Base-by-base conservation (phyloP, 2,113 vertebrate species). In the Paramormyrops kingsleyae region DNA sequence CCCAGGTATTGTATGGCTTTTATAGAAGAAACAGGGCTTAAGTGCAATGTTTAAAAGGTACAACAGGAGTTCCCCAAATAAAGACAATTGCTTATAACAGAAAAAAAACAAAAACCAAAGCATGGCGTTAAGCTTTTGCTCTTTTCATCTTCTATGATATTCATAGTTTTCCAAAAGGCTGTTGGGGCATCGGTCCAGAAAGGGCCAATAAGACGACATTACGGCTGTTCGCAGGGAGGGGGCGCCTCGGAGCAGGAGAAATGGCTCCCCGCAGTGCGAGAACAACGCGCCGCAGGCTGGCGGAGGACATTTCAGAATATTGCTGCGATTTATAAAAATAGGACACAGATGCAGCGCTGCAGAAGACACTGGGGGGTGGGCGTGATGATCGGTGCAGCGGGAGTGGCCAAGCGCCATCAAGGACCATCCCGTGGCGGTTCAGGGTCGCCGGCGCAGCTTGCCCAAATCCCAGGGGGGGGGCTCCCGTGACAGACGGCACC, bases 271-370 rank as follows among this genome's bases (percentile, higher is more conserved):
- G 4, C 62, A 70, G 62, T 70, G 62, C n/a, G 3, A 70, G 62
- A 13, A 31, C 10, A 70, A 70, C 27, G 5, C 13, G 15, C 74
- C 1, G 74, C 39, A 39, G 31, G 74, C 74, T 80, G 35, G 15
- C 35, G 17, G 35, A 19, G 17, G 35, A 31, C 50, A 88, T n/a
- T 49, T 85, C 49, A 59, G 39, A 62, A 39, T 88, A 88, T 59
- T 42, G 50, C 50, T 39, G 17, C 50, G 49, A 53, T 62, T 88
- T 39, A 56, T 42, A 88, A 88, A 88, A 88, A 88, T 88, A 88
- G 50, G 27, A 62, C 74, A 80, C 83, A 86, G 83, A 86, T 86
- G 44, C 44, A 86, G 47, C 50, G 46, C 44, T 49, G 44, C 44
- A 49, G 44, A 86, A 50, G 44, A 86, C 44, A 15, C 42, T 5